A percentile compares a stretch with the other conserved stretches of the same genome.
Conservation (phyloP, 2,888 invertebrate genomes). For the Ceratothoa steindachneri region DNA sequence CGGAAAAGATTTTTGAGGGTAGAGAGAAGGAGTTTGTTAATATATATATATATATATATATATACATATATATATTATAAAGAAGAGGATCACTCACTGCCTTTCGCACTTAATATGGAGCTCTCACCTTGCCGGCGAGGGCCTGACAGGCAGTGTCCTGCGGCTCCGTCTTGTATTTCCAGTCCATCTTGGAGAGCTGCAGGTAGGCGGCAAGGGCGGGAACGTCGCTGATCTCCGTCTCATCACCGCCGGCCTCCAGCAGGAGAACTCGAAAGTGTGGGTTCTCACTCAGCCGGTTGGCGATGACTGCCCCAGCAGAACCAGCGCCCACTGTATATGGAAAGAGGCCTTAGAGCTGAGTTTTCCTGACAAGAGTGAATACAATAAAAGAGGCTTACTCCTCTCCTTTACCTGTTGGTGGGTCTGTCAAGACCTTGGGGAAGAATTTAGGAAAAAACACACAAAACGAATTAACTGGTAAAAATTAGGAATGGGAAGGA, state of each 20-base stretch:
- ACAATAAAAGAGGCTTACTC: neutral
- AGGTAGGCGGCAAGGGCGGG: slow-evolving; percentile 81
- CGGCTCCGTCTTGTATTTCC: slow-evolving; percentile 90
- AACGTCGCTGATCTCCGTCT: slow-evolving; percentile 84
- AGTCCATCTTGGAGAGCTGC: slow-evolving; percentile 79
- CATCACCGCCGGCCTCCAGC: slow-evolving; percentile 82
- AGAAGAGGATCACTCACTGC: too few species aligned
- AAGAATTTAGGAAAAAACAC: too few species aligned
- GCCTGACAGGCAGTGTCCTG: slow-evolving; percentile 58
- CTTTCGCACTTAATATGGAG: too few species aligned
- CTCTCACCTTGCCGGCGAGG: slow-evolving; percentile 44
- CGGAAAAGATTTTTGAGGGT: too few species aligned
- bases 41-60: too few species aligned
- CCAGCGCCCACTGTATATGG: slow-evolving; percentile 75
- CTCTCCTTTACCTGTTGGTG: too few species aligned
- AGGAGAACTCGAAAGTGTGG: slow-evolving; percentile 67
- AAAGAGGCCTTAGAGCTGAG: neutral
- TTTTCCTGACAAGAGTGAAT: neutral
- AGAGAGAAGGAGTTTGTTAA: too few species aligned
- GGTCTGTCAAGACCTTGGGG: too few species aligned
- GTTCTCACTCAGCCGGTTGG: slow-evolving; percentile 72
- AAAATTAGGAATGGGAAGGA: too few species aligned
- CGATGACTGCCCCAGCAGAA: slow-evolving; percentile 80
- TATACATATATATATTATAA: too few species aligned
- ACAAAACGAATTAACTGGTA: too few species aligned